Evolutionary conservation across 2,797 vertebrate genomes (phyloP).

Genomic region (Tarsius wallacei): DNA sequence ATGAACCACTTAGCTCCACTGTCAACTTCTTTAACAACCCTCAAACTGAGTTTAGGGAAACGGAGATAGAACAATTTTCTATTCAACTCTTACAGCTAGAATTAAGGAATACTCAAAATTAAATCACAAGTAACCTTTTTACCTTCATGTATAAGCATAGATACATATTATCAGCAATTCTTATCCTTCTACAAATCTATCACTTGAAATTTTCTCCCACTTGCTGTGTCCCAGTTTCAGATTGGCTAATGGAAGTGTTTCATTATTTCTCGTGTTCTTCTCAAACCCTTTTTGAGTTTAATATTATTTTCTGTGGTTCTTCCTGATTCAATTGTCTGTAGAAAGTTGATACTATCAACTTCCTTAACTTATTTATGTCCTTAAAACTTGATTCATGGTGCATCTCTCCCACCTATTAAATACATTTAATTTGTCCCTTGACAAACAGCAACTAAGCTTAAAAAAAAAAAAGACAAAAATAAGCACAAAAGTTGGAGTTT

Average conservation of each 20-base stretch:
- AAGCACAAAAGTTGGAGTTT: background rate
- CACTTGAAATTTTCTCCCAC: background rate
- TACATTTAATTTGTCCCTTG: slow-evolving; percentile 59
- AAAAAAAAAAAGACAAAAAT: background rate
- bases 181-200: slow-evolving; percentile 8
- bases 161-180: background rate
- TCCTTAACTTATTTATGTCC: slow-evolving; percentile 32
- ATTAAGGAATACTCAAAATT: slow-evolving; percentile 21
- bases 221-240: background rate
- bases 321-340: background rate
- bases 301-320: slow-evolving; percentile 12
- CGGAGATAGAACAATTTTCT: background rate
- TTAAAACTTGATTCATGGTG: slow-evolving; percentile 2
- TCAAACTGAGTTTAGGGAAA: background rate
- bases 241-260: background rate
- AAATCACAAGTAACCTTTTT: background rate
- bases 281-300: background rate
- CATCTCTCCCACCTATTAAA: background rate
- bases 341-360: slow-evolving; percentile 12
- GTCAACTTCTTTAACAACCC: background rate
- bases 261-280: background rate
- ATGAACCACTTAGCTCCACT: background rate
- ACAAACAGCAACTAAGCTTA: slow-evolving; percentile 33
- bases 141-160: background rate
- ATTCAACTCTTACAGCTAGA: background rate